Evolutionary conservation across 1,140 invertebrate genomes (phyloP), one percentile per base, ranked within the genome.

Genomic region (Elymnias hypermnestra): DNA sequence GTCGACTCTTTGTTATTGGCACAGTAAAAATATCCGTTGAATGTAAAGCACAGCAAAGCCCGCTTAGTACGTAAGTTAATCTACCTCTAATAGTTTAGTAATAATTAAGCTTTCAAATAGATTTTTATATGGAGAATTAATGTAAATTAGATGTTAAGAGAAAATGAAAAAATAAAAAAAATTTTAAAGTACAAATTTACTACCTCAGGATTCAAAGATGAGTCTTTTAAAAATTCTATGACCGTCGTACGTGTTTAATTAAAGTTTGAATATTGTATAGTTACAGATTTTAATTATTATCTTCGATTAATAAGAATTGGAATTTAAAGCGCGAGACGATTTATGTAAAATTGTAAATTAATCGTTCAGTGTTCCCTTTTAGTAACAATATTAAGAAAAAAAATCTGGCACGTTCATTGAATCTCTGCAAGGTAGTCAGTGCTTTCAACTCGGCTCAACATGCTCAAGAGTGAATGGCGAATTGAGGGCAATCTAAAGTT

Each of bases 181-280:
- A 74, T 66, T n/a, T n/a, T 70, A 72, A 83, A 87, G 83, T 87
- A 87, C 83, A 87, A 87, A 85, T 65, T 78, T 73, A 63, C 85
- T 87, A 87, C 83, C 83, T 86, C 83, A 82, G 82, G 81, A 84
- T 87, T 87, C 86, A 85, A 73, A 36, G n/a, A 62, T 64, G 37
- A 63, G 51, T 51, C 43, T 21, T 35, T 21, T 44, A 45, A 41
- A 60, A 64, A 61, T 56, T 62, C 36, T 65, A 56, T 63, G 59
- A 66, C 23, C 49, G 51, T 66, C 43, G 43, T 54, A 43, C 49
- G 62, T 70, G 54, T 76, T 60, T 53, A 66, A 58, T 76, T 58
- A 57, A 66, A 57, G 47, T 71, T 56, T 59, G 45, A 57, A 62
- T 56, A 63, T 47, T 56, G 31, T 49, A 43, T 57, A 57, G 44